Conservation (phyloP, 2,888 invertebrate genomes). For the Altica lythri region DNA sequence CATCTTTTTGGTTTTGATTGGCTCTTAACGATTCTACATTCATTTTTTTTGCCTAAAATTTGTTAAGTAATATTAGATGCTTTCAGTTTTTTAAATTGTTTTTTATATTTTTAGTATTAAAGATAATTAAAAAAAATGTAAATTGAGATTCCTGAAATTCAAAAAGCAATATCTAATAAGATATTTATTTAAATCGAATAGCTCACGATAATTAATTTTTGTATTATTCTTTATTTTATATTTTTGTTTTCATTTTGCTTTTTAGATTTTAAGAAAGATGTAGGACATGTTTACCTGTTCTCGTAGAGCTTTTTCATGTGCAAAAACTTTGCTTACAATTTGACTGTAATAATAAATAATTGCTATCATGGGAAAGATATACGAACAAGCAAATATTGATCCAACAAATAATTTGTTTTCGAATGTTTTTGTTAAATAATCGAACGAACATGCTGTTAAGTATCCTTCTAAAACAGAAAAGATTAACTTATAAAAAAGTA, state of each 20-base stretch:
- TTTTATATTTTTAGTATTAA: too few relatives aligned
- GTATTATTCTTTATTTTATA: too few relatives aligned
- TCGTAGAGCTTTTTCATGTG: constrained; percentile 80
- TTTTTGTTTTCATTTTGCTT: too few relatives aligned
- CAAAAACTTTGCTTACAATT: constrained; percentile 82
- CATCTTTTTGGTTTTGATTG: constrained; percentile 67
- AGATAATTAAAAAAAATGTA: too few relatives aligned
- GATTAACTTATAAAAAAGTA: not conserved
- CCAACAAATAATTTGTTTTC: constrained; percentile 79
- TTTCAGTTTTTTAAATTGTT: too few relatives aligned
- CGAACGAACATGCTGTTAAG: constrained; percentile 82
- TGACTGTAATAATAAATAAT: constrained; percentile 85
- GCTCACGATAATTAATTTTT: too few relatives aligned
- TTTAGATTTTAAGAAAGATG: too few relatives aligned
- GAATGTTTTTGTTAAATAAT: constrained; percentile 78
- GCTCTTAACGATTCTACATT: constrained; percentile 82
- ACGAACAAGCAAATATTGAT: constrained; percentile 77
- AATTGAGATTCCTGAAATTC: too few relatives aligned
- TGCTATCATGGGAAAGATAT: constrained; percentile 74
- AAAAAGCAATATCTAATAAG: too few relatives aligned
- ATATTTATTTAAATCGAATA: too few relatives aligned
- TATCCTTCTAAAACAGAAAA: constrained; percentile 76
- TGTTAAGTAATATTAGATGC: too few relatives aligned
- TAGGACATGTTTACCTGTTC: constrained; percentile 64
- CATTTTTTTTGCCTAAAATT: constrained; percentile 85